Percentiles rank a stretch among this genome's conserved stretches.
These are phyloP conservation scores for Drosophila kanekoi DNA, from an alignment of 2,888 invertebrate species.

Conservation along the genomic window DNA sequence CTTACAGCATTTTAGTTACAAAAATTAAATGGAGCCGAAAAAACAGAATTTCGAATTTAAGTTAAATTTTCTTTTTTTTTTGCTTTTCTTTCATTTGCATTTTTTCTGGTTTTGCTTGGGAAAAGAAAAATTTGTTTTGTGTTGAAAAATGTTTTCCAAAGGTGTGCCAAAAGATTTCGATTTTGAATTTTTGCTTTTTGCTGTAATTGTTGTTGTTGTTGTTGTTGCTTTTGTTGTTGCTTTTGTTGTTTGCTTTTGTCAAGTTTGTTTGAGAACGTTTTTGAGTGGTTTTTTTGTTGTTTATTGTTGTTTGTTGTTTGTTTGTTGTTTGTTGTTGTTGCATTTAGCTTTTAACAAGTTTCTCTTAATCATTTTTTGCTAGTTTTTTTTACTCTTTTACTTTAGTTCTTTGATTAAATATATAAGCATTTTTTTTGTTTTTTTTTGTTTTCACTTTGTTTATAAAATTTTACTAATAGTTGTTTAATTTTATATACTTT, in stretches of 20 bases:
- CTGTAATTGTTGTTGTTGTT: constrained; percentile 56
- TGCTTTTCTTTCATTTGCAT: not conserved
- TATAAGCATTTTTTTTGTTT: constrained; percentile 56
- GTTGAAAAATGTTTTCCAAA: constrained; percentile 83
- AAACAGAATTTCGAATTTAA: constrained; percentile 82
- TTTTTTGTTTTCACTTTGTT: constrained; percentile 41
- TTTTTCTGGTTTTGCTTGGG: constrained; percentile 3
- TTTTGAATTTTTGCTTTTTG: constrained; percentile 66
- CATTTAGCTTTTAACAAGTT: constrained; percentile 54
- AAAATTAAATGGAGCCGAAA: constrained; percentile 77
- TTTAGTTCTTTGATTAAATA: constrained; percentile 67
- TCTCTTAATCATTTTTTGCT: constrained; percentile 31
- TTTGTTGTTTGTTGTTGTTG: constrained; percentile 24
- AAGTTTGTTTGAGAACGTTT: constrained; percentile 84
- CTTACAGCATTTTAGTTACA: constrained; percentile 62
- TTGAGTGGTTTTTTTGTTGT: constrained; percentile 82
- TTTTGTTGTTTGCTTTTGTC: constrained; percentile 42
- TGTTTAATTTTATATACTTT: constrained; percentile 76
- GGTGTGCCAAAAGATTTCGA: constrained; percentile 80
- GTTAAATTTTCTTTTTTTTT: no score
- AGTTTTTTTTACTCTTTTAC: constrained; percentile 53
- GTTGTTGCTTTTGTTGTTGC: constrained; percentile 32
- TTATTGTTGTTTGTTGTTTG: no score
- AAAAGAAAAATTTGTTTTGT: constrained; percentile 21
- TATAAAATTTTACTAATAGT: constrained; percentile 84